Base-by-base conservation (phyloP, 1,140 invertebrate genomes). In the Apis laboriosa region DNA sequence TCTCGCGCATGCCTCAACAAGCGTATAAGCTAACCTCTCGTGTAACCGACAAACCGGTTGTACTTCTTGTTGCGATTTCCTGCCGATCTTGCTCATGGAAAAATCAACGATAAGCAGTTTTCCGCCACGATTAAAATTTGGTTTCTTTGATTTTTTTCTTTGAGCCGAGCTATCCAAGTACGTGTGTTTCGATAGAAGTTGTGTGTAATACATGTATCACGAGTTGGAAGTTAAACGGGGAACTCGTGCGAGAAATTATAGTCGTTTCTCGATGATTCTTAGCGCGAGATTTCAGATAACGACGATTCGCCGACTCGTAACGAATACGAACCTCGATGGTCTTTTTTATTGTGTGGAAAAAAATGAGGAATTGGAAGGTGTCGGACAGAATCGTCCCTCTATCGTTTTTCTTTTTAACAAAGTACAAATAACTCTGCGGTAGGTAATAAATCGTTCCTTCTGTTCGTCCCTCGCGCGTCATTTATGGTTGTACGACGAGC, bases 31-130 rank as follows among this genome's bases (percentile, higher is more conserved):
- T 43, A 43, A 43, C 34, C 34, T 43, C 73, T 86, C 68, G 80
- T 55, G 61, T 21, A 86, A 80, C 55, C 73, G 66, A 67, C 68
- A 75, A 87, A 87, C 86, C 86, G 86, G 86, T 87, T 83, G 77
- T 80, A 70, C 72, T 60, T 63, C 64, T 72, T 63, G 34, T 56
- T 55, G 61, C 56, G 60, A 53, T 84, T 87, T 86, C 72, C 75
- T 84, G 34, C 24, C 58, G 64, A 77, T 83, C 77, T 61, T 15
- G 61, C 24, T 24, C 66, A 9, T 9, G 60, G 55, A 72, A 83
- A 86, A 87, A 58, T 84, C 34, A 28, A 21, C 61, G 3, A 43
- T 43, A 43, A 43, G 2, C 73, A 21, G n/a, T 82, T 77, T 68
- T 67, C 74, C 24, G 17, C 28, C 9, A 19, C 13, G 15, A n/a